Conservation (phyloP, 2,888 invertebrate genomes). For the Gibbula magus region DNA sequence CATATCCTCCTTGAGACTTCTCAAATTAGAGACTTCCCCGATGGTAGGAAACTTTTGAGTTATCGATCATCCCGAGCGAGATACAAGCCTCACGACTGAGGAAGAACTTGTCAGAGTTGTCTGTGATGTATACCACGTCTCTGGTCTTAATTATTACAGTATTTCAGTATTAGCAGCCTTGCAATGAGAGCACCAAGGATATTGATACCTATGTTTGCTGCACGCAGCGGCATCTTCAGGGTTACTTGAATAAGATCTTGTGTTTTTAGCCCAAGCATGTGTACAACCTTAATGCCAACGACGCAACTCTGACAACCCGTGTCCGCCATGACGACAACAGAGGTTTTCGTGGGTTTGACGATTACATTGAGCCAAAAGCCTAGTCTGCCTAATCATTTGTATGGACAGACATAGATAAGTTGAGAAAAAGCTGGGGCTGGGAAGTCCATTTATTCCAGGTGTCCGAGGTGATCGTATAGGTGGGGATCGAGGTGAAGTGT, state of each 20-base stretch:
- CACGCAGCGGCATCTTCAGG: constrained; percentile 56
- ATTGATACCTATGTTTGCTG: constrained; percentile 53
- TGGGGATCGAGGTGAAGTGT: constrained; percentile 9
- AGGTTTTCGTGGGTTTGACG: constrained; percentile 11
- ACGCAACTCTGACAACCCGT: too few species aligned
- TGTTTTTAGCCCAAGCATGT: constrained; percentile 42
- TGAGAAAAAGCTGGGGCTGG: too few species aligned
- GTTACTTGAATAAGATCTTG: constrained; percentile 54
- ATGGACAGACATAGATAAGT: too few species aligned
- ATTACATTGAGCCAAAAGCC: too few species aligned
- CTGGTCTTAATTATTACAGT: constrained; percentile 52
- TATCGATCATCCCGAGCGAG: constrained; percentile 49
- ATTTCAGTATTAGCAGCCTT: constrained; percentile 44
- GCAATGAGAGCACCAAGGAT: constrained; percentile 55
- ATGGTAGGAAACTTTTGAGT: constrained; percentile 40
- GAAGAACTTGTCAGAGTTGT: too few species aligned
- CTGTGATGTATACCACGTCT: constrained; percentile 57
- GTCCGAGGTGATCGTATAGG: too few species aligned
- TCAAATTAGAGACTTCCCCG: too few species aligned
- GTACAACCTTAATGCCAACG: too few species aligned
- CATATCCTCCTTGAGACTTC: neutral
- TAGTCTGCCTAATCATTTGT: constrained; percentile 43
- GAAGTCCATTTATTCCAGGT: too few species aligned
- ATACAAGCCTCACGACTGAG: constrained; percentile 54
- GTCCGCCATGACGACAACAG: neutral